phyloP scores from a whole-genome alignment of 2,113 vertebrate genomes.

The Suricata suricatta region DNA sequence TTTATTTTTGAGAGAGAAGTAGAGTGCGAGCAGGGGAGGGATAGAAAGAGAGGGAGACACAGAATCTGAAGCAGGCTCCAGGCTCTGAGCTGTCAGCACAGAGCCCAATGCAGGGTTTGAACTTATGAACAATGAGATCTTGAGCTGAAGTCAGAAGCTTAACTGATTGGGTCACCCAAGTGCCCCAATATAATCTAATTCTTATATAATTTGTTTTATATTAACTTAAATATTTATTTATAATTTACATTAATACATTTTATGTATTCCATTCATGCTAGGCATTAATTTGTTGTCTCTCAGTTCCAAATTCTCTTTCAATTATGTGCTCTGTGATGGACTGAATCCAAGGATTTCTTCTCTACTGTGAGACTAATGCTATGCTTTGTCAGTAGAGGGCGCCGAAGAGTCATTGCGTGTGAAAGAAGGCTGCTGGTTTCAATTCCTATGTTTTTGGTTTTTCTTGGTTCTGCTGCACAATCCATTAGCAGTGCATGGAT shows the following conservation, averaged over 20 bases:
- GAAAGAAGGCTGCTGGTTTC: neutral
- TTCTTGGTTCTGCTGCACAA: neutral
- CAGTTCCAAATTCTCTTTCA: neutral
- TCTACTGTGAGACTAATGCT: neutral
- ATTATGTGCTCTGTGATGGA: neutral
- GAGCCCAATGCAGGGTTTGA: too few species aligned
- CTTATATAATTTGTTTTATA: neutral
- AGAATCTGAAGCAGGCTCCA: too few species aligned
- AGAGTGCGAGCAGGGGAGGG: too few species aligned
- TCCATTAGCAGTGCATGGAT: neutral
- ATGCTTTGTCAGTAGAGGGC: neutral
- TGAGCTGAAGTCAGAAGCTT: too few species aligned
- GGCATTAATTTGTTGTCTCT: neutral
- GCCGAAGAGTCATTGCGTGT: neutral
- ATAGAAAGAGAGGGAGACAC: too few species aligned
- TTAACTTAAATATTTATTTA: neutral
- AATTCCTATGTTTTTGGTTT: neutral
- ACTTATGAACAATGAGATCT: too few species aligned
- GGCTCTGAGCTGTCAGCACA: too few species aligned
- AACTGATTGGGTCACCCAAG: too few species aligned
- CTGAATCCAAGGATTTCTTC: neutral
- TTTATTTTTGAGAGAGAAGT: too few species aligned
- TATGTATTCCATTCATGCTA: neutral
- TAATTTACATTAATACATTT: neutral
- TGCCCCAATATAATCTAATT: neutral